Evolutionary conservation across 2,888 invertebrate genomes (phyloP), one percentile per base, ranked within the genome.

Genomic region (Macrophya alboannulata): DNA sequence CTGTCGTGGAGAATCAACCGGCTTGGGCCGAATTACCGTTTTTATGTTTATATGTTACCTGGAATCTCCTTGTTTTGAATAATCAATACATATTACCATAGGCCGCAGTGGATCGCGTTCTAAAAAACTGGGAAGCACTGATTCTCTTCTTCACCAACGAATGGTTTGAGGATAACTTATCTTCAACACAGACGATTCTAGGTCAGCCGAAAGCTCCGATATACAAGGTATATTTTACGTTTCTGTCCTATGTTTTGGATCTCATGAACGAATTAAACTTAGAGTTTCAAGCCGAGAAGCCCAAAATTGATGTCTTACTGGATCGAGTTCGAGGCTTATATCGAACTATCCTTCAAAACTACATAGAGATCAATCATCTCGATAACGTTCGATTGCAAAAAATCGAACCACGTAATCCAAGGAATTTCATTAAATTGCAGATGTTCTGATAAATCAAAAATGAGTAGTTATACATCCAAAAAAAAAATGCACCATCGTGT

Each of bases 51-150:
- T 3, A 21, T 59, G 59, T 59, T 59, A 15, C 59, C 59, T 59
- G 59, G 17, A 15, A 59, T 59, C 21, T 4, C 59, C 2, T 59
- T 4, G 12, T 59, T 15, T 59, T 6, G 4, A 59, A 59, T n/a
- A 59, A 59, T 68, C 12, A 51, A 48, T 86, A 51, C 77, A 77
- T 59, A 25, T 31, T 62, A 74, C 31, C 25, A 37, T 84, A 84
- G 86, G 86, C 86, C 37, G 84, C 84, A 4, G 86, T 86, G 62
- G 79, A 86, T 84, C 77, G 86, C 40, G 71, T 84, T 6, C 37
- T 85, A 21, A 65, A 85, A 59, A 85, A 85, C 21, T 85, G 85
- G 85, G 76, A 83, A n/a, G 83, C 85, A 17, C 84, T 85, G 48
- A 62, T 85, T 84, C 84, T 85, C 10, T 85, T 85, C 43, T 85